Base-by-base conservation (phyloP, 2,797 vertebrate genomes). In the Syngnathus rostellatus region DNA sequence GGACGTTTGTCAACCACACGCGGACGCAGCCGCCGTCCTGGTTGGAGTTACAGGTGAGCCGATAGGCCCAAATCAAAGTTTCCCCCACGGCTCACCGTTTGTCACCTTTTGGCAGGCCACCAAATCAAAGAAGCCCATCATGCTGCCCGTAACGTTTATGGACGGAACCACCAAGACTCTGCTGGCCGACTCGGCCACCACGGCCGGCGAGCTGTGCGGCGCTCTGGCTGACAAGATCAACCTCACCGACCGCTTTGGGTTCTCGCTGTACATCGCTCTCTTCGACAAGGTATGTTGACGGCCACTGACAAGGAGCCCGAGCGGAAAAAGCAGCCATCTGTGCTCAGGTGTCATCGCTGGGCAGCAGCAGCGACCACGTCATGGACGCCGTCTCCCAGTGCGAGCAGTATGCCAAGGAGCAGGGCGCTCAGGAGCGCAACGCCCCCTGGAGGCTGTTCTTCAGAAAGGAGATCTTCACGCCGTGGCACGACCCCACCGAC, bases 351-450 rank as follows among this genome's bases (percentile, higher is more conserved):
- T 99, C 96, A 0, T 99, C 97, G 0, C 83, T 99, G 79, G 97
- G 97, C 76, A 99, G 96, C 0, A 91, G 96, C 40, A 95, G 89
- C 0, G 96, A 99, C 87, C 95, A 99, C 0, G 94, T 99, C 74
- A 98, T 99, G 97, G 97, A 99, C 0, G 97, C 96, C 0, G 92
- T 99, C 58, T 99, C 96, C 3, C 96, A 99, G 81, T 99, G 96
- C 0, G 97, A 99, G 78, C 96, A 98, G 80, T 98, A 98, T 0
- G 96, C 97, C 64, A 98, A 99, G 79, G 97, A 98, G 82, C 96
- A 98, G 82, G 97, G 97, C 0, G 97, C 95, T 0, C 96, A 98
- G 92, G 97, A 99, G 73, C 93, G 96, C 71, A 98, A 99, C 0
- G 97, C 96, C 0, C 97, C 97, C 0, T 99, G 97, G 97, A 83